phyloP scores from a whole-genome alignment of 2,888 invertebrate species.

The Lomographa bimaculata region DNA sequence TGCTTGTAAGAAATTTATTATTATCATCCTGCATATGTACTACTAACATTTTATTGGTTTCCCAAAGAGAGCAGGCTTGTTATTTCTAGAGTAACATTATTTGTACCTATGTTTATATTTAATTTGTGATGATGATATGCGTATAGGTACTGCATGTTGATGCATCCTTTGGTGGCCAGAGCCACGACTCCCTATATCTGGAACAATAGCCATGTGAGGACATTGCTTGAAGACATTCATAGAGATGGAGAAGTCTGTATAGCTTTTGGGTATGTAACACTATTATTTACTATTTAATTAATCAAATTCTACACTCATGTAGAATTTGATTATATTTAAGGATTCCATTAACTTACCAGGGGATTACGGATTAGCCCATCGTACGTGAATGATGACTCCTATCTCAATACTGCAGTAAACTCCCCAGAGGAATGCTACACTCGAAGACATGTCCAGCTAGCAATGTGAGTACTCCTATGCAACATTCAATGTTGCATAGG shows the following conservation, averaged over 20 bases:
- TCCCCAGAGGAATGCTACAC: conserved; percentile 4
- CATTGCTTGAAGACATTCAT: not conserved
- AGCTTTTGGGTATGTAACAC: conserved; percentile 10
- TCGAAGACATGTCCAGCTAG: not conserved
- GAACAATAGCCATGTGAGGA: conserved; percentile 6
- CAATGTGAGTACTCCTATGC: too few species aligned
- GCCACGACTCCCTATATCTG: conserved; percentile 12
- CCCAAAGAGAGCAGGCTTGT: too few species aligned
- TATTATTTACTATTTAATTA: too few species aligned
- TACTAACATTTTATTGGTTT: too few species aligned
- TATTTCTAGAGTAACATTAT: too few species aligned
- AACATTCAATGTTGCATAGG: conserved; percentile 7
- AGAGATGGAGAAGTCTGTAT: conserved; percentile 2
- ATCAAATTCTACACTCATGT: too few species aligned
- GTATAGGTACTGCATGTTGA: conserved; percentile 11
- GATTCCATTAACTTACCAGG: too few species aligned
- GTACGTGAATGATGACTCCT: conserved; percentile 16
- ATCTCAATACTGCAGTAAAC: conserved; percentile 5
- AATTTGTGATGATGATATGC: conserved; percentile 18
- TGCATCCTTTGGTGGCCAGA: conserved; percentile 2
- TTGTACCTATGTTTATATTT: too few species aligned
- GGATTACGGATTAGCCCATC: conserved; percentile 12
- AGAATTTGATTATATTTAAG: too few species aligned
- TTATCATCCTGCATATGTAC: too few species aligned
- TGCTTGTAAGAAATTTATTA: conserved; percentile 14